Conservation (phyloP, 2,888 invertebrate genomes). For the Diaperis boleti region DNA sequence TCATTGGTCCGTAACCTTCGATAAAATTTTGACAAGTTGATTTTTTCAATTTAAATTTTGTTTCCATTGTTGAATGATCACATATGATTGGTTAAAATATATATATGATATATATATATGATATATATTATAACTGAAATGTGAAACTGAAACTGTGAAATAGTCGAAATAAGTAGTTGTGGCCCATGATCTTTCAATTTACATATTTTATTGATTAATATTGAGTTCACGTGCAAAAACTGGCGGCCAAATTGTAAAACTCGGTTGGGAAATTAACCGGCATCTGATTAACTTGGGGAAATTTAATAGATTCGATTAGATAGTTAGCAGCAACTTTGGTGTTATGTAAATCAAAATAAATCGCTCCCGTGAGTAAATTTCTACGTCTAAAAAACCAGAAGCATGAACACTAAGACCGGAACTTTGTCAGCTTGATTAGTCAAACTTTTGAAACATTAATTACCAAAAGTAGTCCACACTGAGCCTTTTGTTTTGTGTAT, state of each 20-base stretch:
- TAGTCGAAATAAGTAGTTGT: too few relatives aligned
- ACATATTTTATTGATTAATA: background rate
- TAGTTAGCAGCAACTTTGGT: conserved; percentile 23
- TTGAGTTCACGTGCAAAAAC: background rate
- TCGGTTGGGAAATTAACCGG: conserved; percentile 2
- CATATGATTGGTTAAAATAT: too few relatives aligned
- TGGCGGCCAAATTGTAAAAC: background rate
- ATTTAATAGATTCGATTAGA: conserved; percentile 23
- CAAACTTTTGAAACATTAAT: background rate
- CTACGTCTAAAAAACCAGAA: background rate
- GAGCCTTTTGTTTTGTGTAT: background rate
- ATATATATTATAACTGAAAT: too few relatives aligned
- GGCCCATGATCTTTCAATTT: conserved; percentile 6
- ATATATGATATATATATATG: too few relatives aligned
- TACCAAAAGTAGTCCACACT: background rate
- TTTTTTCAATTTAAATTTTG: too few relatives aligned
- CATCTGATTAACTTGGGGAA: conserved; percentile 19
- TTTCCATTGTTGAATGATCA: too few relatives aligned
- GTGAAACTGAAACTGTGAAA: too few relatives aligned
- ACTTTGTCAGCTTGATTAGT: conserved; percentile 1
- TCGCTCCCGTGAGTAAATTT: conserved; percentile 8
- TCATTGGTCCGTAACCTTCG: too few relatives aligned
- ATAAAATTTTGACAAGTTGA: too few relatives aligned
- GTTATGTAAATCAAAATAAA: conserved; percentile 29
- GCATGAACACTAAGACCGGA: conserved; percentile 2